Evolutionary conservation across 92 coral and sea anemone genomes (phyloP).

Genomic region (Phymanthus crucifer): DNA sequence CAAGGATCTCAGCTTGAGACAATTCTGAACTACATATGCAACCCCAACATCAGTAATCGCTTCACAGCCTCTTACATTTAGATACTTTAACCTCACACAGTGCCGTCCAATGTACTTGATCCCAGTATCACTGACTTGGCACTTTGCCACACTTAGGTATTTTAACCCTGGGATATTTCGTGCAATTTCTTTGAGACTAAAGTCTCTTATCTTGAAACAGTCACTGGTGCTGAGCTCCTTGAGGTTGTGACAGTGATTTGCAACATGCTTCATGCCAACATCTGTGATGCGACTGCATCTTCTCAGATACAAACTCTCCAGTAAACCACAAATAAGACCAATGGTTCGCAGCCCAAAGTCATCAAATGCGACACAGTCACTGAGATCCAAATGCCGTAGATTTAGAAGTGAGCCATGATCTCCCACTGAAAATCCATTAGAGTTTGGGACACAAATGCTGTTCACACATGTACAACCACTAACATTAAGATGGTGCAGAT

Average conservation of each 20-base stretch:
- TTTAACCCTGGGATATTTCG: constrained; percentile 68
- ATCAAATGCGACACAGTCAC: constrained; percentile 99
- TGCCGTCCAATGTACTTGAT: constrained; percentile 92
- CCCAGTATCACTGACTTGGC: constrained; percentile 93
- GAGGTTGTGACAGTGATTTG: constrained; percentile 75
- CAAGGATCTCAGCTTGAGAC: constrained; percentile 88
- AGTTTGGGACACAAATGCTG: constrained; percentile 70
- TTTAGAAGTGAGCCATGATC: constrained; percentile 70
- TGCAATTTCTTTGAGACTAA: constrained; percentile 89
- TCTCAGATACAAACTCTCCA: constrained; percentile 85
- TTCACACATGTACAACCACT: constrained; percentile 92
- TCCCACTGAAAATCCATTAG: constrained; percentile 82
- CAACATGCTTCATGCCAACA: constrained; percentile 94
- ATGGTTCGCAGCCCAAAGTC: constrained; percentile 87
- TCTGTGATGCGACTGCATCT: constrained; percentile 90
- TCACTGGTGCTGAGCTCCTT: constrained; percentile 94
- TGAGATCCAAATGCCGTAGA: constrained; percentile 79
- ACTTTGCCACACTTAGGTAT: constrained; percentile 95
- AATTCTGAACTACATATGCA: constrained; percentile 90
- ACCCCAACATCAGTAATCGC: constrained; percentile 88
- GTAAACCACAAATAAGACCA: constrained; percentile 79
- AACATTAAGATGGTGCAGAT: constrained; percentile 58
- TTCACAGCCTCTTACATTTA: constrained; percentile 91
- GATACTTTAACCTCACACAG: constrained; percentile 86
- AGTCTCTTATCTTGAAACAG: constrained; percentile 94